phyloP scores from a whole-genome alignment of 2,113 vertebrate species.

The Azemiops feae region DNA sequence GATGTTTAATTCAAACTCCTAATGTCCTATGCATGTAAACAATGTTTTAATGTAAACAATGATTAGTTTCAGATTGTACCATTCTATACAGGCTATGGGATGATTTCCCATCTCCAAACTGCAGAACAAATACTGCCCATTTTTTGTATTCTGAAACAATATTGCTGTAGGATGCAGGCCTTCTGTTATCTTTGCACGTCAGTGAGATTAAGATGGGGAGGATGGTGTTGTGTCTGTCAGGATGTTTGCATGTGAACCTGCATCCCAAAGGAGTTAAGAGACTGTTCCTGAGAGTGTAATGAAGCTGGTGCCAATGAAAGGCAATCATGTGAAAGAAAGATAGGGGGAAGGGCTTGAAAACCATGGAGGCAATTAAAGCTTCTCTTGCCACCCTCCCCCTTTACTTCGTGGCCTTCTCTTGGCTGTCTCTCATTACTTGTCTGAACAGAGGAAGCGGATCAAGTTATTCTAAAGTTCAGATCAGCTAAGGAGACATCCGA shows the following conservation, averaged over 20 bases:
- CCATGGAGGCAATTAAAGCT: neutral
- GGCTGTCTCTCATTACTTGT: neutral
- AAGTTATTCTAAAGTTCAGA: rapidly evolving
- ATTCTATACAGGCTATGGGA: too few relatives aligned
- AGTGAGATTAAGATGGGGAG: neutral
- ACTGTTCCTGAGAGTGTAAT: neutral
- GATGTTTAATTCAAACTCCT: neutral
- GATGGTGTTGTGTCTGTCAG: neutral
- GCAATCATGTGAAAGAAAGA: neutral
- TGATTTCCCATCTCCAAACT: neutral
- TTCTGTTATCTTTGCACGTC: neutral
- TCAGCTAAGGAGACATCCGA: conserved; percentile 41
- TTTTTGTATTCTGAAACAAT: neutral
- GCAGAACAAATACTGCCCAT: neutral
- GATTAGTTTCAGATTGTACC: neutral
- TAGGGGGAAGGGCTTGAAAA: neutral
- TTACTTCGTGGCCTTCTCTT: neutral
- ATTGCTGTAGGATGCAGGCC: neutral
- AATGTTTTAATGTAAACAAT: neutral
- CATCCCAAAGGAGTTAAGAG: conserved; percentile 15
- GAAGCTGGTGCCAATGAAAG: neutral
- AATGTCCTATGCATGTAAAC: neutral
- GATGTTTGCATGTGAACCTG: conserved; percentile 11
- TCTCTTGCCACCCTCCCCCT: neutral
- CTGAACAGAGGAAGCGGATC: conserved; percentile 25